Percentiles rank a stretch among this genome's conserved stretches.
phyloP scores from a whole-genome alignment of 2,888 invertebrate genomes.

The Parnassius apollo region DNA sequence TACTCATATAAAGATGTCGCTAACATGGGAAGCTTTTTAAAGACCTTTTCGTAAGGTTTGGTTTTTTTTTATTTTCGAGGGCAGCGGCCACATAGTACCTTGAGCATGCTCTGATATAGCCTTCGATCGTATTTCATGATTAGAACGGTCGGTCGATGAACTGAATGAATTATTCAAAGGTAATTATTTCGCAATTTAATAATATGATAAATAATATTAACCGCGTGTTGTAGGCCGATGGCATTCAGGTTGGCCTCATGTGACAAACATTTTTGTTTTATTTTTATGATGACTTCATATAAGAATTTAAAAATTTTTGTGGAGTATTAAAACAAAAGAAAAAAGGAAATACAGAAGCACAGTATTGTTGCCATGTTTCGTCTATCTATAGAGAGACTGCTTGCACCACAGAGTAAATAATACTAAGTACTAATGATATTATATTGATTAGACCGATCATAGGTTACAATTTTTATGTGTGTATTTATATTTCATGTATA shows the following conservation, averaged over 20 bases:
- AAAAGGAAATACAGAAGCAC: neutral
- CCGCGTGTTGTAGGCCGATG: constrained; percentile 11
- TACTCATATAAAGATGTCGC: no score
- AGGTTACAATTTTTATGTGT: no score
- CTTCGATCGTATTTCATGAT: constrained; percentile 66
- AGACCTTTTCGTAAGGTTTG: constrained; percentile 41
- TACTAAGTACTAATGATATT: no score
- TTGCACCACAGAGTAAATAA: no score
- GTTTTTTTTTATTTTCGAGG: constrained; percentile 43
- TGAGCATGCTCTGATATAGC: constrained; percentile 55
- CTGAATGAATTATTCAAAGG: constrained; percentile 48
- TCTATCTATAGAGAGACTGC: neutral
- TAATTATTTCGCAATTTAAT: constrained; percentile 37
- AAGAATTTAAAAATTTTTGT: neutral
- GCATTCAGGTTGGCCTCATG: constrained; percentile 16
- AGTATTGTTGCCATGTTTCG: neutral
- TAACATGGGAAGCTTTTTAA: constrained; percentile 1
- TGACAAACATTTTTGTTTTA: constrained; percentile 9
- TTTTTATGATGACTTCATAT: neutral
- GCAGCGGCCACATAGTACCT: constrained; percentile 50
- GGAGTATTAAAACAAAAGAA: neutral
- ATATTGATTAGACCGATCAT: no score
- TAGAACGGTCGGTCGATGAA: constrained; percentile 59
- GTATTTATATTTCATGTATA: no score
- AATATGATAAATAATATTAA: constrained; percentile 29